Evolutionary conservation across 2,797 vertebrate species (phyloP).

Genomic region (Dipus sagitta): DNA sequence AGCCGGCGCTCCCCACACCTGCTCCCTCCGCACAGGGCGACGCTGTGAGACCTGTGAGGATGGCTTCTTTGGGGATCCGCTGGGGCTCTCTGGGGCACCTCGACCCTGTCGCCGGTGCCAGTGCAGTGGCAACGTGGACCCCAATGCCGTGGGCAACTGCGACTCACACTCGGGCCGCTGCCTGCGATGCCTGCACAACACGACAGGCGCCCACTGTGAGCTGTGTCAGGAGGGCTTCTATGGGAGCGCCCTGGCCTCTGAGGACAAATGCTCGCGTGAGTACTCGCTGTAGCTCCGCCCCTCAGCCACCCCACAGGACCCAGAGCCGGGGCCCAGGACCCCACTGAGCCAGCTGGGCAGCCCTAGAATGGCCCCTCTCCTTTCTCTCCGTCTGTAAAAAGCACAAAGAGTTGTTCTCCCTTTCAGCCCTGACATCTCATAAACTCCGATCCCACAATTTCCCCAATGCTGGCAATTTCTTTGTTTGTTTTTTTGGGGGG

Average conservation of each 20-base stretch:
- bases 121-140: constrained; percentile 93
- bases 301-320: not conserved
- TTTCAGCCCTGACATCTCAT: not conserved
- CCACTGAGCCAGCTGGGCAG: not conserved
- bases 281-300: not conserved
- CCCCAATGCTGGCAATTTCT: not conserved
- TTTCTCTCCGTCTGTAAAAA: no score
- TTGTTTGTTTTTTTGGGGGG: no score
- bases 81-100: constrained; percentile 88
- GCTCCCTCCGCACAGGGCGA: constrained; percentile 86
- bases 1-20: rapidly evolving
- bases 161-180: constrained; percentile 92
- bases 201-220: constrained; percentile 91
- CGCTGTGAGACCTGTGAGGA: constrained; percentile 95
- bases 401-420: not conserved
- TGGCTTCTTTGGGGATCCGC: constrained; percentile 94
- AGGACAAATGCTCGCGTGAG: constrained; percentile 92
- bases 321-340: not conserved
- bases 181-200: constrained; percentile 93
- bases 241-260: constrained; percentile 87
- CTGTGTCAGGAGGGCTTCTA: constrained; percentile 92
- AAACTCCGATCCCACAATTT: not conserved
- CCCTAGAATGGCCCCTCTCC: not conserved
- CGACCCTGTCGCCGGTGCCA: constrained; percentile 90
- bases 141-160: constrained; percentile 93